Conservation (phyloP, 2,113 vertebrate species). For the Psilopogon haemacephalus region DNA sequence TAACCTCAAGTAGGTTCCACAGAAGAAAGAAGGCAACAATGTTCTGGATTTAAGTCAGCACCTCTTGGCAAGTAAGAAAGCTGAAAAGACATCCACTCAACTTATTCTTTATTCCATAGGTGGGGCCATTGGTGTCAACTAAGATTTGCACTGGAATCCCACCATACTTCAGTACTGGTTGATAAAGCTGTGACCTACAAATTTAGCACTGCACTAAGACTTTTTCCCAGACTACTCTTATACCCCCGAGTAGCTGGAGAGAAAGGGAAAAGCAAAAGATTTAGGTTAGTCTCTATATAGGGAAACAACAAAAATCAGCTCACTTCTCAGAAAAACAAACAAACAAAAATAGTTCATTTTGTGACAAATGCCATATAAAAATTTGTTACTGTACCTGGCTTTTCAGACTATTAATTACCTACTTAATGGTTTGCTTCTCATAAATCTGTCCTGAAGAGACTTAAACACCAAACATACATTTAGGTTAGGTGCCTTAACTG, state of each 20-base stretch:
- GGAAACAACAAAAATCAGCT: not conserved
- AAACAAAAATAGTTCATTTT: not conserved
- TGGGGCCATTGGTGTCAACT: not conserved
- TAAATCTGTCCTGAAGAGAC: not conserved
- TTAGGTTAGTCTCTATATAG: not conserved
- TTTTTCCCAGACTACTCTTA: not conserved
- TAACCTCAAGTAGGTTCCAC: not conserved
- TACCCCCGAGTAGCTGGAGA: not conserved
- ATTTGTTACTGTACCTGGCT: not conserved
- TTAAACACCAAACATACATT: not conserved
- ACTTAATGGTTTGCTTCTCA: not conserved
- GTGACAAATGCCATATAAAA: not conserved
- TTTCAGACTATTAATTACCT: not conserved
- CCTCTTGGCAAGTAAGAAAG: not conserved
- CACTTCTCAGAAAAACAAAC: not conserved
- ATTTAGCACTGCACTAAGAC: not conserved
- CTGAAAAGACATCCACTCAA: not conserved
- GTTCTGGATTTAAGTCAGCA: not conserved
- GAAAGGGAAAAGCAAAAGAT: not conserved
- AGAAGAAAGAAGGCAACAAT: not conserved
- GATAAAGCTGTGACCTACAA: conserved; percentile 27
- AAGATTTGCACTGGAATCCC: not conserved
- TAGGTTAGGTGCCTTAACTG: not conserved
- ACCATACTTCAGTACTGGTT: not conserved
- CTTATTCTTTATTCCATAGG: not conserved